phyloP scores from a whole-genome alignment of 2,888 invertebrate genomes.

The Thymelicus acteon region DNA sequence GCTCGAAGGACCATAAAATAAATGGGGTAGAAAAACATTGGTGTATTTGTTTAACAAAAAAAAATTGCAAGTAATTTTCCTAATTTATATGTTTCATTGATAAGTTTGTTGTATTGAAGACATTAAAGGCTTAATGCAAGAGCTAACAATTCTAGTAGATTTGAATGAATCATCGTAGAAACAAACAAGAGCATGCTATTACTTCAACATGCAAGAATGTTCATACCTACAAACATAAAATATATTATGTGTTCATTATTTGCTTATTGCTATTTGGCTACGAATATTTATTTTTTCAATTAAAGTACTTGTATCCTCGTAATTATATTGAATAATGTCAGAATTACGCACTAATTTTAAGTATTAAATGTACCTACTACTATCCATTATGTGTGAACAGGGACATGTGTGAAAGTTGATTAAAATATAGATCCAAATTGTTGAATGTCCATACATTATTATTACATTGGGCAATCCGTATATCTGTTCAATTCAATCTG shows the following conservation, averaged over 20 bases:
- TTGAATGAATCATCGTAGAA: constrained; percentile 25
- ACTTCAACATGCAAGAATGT: constrained; percentile 31
- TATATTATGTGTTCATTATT: constrained; percentile 3
- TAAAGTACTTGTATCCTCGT: background rate
- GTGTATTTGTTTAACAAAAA: no score
- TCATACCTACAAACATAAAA: constrained; percentile 26
- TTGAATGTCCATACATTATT: background rate
- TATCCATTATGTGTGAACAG: background rate
- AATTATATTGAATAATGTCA: background rate
- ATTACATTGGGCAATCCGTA: constrained; percentile 10
- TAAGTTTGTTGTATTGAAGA: constrained; percentile 15
- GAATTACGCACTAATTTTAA: background rate
- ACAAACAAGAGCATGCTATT: constrained; percentile 21
- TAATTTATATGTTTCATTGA: constrained; percentile 6
- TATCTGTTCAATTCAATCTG: constrained; percentile 12
- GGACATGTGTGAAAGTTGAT: background rate
- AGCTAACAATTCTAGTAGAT: constrained; percentile 20
- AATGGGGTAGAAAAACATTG: no score
- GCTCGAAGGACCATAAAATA: no score
- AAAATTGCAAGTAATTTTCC: no score
- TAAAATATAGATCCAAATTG: background rate
- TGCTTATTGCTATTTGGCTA: constrained; percentile 5
- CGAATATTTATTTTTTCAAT: background rate
- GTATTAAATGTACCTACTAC: background rate
- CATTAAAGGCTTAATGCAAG: constrained; percentile 14